These are phyloP conservation scores for Ormyrus pomaceus DNA, from an alignment of 2,888 invertebrate genomes.

Conservation along the genomic window DNA sequence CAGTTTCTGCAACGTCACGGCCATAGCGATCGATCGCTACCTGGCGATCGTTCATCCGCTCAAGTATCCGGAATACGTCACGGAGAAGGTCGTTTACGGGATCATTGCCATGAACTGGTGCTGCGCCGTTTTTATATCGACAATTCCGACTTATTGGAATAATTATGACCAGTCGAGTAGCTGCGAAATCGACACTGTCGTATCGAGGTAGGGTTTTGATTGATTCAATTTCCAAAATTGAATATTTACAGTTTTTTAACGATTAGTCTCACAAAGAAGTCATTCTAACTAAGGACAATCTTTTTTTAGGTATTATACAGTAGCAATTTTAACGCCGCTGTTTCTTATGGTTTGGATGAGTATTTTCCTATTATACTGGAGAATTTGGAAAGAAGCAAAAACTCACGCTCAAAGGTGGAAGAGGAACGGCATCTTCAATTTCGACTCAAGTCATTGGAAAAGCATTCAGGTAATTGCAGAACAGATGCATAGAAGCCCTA, in stretches of 20 bases:
- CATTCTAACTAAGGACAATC: background rate
- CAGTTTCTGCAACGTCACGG: slow-evolving; percentile 87
- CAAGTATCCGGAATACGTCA: slow-evolving; percentile 85
- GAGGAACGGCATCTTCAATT: slow-evolving; percentile 78
- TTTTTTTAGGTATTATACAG: slow-evolving; percentile 62
- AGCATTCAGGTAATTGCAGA: slow-evolving; percentile 82
- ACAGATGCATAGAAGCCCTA: no score
- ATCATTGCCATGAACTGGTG: slow-evolving; percentile 84
- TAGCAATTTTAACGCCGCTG: slow-evolving; percentile 81
- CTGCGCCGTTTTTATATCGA: slow-evolving; percentile 81
- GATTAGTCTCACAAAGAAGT: no score
- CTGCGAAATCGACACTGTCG: slow-evolving; percentile 84
- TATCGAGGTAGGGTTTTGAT: slow-evolving; percentile 72
- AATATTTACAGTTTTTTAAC: background rate
- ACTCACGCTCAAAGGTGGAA: slow-evolving; percentile 84
- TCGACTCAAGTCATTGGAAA: slow-evolving; percentile 81
- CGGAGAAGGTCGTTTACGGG: slow-evolving; percentile 80
- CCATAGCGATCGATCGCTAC: slow-evolving; percentile 87
- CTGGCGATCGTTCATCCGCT: slow-evolving; percentile 88
- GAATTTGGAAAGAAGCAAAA: slow-evolving; percentile 87
- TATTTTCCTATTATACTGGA: slow-evolving; percentile 86
- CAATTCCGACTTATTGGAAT: slow-evolving; percentile 87
- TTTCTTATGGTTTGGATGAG: slow-evolving; percentile 85
- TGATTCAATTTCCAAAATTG: slow-evolving; percentile 48
- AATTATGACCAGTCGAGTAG: slow-evolving; percentile 79